Base-by-base conservation (phyloP, 2,113 vertebrate genomes). In the Takifugu bimaculatus region DNA sequence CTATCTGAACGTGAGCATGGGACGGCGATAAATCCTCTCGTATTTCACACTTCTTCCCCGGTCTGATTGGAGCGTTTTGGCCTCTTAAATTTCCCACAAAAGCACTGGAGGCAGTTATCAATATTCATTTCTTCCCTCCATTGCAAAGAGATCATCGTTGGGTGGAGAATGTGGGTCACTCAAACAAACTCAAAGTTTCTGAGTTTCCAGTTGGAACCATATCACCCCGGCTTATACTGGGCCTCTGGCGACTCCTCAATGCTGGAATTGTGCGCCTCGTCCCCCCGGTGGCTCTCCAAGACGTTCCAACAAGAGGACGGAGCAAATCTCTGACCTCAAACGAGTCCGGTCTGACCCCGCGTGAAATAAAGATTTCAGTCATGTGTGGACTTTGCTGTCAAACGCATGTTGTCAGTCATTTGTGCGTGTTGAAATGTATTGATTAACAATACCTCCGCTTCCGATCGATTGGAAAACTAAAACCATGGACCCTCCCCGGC, bases 91-190 rank as follows among this genome's bases (percentile, higher is more conserved):
- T 79, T 68, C 77, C 85, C 62, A 87, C 87, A 83, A 86, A 88
- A 85, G 69, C 80, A 84, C 89, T 88, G 70, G 43, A 75, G 87
- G 90, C 86, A 75, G 68, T 88, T 90, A 88, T 90, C 86, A 87
- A 84, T 80, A 89, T 91, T 90, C 77, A 20, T 45, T 87, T 79
- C 71, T 59, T 65, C 60, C 63, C 57, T 4, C 50, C 69, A 56
- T 58, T 59, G 42, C 55, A 13, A 47, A 5, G 49, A 77, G 84
- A 82, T 86, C 63, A 69, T 81, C 86, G 84, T 85, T 85, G 74
- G 71, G 57, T 65, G 45, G 80, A 83, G 81, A 89, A 92, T 92
- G 80, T 90, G 88, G 90, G 89, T 90, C 90, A 90, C 74, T 87
- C 74, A 76, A 49, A 69, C 61, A 73, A 85, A 88, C 68, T 83